phyloP scores from a whole-genome alignment of 2,797 vertebrate genomes.

The Lepidocolaptes lacrymiger region DNA sequence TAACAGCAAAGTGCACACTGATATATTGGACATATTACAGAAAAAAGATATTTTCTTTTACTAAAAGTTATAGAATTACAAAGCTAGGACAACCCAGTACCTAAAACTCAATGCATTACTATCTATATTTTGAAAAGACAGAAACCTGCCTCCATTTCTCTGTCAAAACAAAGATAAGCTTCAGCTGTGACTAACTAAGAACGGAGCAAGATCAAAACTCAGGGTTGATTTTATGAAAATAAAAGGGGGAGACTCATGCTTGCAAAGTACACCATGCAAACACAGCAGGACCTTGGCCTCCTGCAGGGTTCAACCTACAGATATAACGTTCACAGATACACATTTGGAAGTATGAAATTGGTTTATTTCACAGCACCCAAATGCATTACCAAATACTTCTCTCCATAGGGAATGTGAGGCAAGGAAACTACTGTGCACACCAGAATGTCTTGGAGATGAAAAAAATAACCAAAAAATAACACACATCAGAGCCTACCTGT shows the following conservation, averaged over 20 bases:
- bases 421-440: not conserved
- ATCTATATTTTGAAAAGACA: not conserved
- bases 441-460: not conserved
- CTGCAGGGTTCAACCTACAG: not conserved
- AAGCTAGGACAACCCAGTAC: not conserved
- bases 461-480: not conserved
- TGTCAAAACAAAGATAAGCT: not conserved
- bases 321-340: fast-evolving
- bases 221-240: not conserved
- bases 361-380: not conserved
- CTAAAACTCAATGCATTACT: not conserved
- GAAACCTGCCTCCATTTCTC: not conserved
- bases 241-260: not conserved
- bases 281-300: not conserved
- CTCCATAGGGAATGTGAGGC: not conserved
- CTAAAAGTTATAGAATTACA: not conserved
- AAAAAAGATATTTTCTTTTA: not conserved
- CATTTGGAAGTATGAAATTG: not conserved
- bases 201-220: not conserved
- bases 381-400: not conserved
- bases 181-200: not conserved
- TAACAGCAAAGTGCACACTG: not conserved
- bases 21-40: not conserved
- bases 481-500: not conserved
- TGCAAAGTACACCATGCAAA: not conserved